phyloP scores from a whole-genome alignment of 2,888 invertebrate genomes.

The Nemotelus pantherinus region DNA sequence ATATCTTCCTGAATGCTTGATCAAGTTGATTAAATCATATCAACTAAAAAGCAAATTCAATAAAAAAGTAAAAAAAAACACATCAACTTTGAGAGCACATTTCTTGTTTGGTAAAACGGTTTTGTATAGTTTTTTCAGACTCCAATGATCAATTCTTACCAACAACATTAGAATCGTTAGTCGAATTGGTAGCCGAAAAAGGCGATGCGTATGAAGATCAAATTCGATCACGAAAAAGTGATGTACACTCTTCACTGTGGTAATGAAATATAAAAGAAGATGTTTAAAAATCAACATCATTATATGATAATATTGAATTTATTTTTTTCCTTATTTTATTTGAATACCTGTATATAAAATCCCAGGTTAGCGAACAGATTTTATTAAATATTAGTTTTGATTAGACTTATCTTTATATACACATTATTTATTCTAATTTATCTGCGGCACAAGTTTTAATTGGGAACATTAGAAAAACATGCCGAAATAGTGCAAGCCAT shows the following conservation, averaged over 20 bases:
- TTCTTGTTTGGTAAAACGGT: constrained; percentile 57
- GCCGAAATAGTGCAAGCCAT: too few species aligned
- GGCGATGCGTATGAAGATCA: constrained; percentile 75
- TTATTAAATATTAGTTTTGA: too few species aligned
- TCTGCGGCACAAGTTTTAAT: too few species aligned
- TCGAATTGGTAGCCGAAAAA: constrained; percentile 71
- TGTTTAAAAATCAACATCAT: constrained; percentile 5
- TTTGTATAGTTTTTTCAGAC: constrained; percentile 67
- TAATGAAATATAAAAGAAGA: constrained; percentile 55
- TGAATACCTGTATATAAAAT: background rate
- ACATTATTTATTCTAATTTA: too few species aligned
- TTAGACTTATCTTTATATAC: too few species aligned
- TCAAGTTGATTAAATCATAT: background rate
- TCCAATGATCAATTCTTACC: constrained; percentile 59
- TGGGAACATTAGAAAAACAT: too few species aligned
- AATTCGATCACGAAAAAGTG: constrained; percentile 67
- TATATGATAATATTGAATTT: background rate
- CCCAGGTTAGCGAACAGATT: too few species aligned
- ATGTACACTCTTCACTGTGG: constrained; percentile 65
- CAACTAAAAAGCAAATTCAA: constrained; percentile 1
- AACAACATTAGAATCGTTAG: constrained; percentile 68
- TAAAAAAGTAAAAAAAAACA: constrained; percentile 15
- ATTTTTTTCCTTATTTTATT: constrained; percentile 40
- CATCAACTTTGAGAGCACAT: constrained; percentile 24
- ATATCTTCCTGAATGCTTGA: too few species aligned